phyloP scores from a whole-genome alignment of 2,113 vertebrate genomes.

The Recurvirostra avosetta region DNA sequence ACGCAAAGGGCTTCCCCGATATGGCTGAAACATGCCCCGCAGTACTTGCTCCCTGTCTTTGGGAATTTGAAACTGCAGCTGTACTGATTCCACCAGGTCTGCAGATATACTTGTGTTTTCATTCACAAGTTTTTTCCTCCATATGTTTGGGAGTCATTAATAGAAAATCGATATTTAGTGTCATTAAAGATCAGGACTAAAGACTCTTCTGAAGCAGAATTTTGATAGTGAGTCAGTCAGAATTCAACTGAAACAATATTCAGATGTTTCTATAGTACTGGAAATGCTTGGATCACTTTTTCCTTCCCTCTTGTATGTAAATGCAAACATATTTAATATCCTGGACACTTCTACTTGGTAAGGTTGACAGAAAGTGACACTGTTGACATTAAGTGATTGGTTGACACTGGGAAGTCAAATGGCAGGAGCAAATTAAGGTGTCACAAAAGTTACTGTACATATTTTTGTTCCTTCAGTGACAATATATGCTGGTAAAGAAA shows the following conservation, averaged over 20 bases:
- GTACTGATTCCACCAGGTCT: neutral
- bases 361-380: neutral
- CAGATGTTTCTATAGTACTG: neutral
- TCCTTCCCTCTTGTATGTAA: neutral
- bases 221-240: neutral
- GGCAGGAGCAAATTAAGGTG: neutral
- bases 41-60: neutral
- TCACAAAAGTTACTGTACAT: neutral
- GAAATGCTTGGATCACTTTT: constrained; percentile 15
- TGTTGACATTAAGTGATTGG: neutral
- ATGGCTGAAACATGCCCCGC: neutral
- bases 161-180: neutral
- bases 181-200: neutral
- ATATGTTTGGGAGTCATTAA: neutral
- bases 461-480: neutral
- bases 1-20: neutral
- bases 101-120: neutral
- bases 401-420: neutral
- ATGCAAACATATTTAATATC: neutral
- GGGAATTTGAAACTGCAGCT: neutral
- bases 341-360: neutral
- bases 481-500: neutral
- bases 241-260: neutral
- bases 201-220: neutral
- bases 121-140: neutral